Percentiles rank a stretch among this genome's conserved stretches.
These are phyloP conservation scores for Diabrotica virgifera DNA, from an alignment of 1,140 invertebrate genomes.

Conservation along the genomic window DNA sequence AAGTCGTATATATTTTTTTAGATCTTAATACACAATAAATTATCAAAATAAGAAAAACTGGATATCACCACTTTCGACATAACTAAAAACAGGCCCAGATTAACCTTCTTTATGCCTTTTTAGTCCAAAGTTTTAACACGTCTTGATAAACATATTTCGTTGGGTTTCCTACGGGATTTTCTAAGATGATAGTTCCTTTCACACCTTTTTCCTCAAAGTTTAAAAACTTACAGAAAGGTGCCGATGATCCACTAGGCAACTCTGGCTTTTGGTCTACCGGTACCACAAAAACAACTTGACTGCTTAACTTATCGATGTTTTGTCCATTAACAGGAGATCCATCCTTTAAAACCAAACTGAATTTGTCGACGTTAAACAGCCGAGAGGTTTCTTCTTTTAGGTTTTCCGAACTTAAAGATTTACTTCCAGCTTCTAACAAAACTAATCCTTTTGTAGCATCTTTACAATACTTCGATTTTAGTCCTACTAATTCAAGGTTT, in stretches of 20 bases:
- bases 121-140: constrained; percentile 7
- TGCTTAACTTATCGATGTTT: constrained; percentile 23
- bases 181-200: constrained; percentile 64
- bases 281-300: constrained; percentile 37
- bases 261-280: constrained; percentile 21
- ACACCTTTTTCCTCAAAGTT: constrained; percentile 60
- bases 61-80: too few relatives aligned
- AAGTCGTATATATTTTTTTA: too few relatives aligned
- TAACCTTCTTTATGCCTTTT: too few relatives aligned
- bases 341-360: constrained; percentile 15
- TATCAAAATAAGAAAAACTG: too few relatives aligned
- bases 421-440: constrained; percentile 67
- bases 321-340: too few relatives aligned
- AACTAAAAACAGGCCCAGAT: too few relatives aligned
- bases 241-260: constrained; percentile 11
- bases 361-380: constrained; percentile 41
- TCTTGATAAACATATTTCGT: constrained; percentile 7
- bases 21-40: too few relatives aligned
- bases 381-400: constrained; percentile 54
- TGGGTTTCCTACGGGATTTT: constrained; percentile 63
- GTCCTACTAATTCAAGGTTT: constrained; percentile 68
- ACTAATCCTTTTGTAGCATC: constrained; percentile 62
- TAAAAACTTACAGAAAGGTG: constrained; percentile 65
- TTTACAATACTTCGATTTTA: constrained; percentile 63
- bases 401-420: constrained; percentile 53